Conservation (phyloP, 1,140 invertebrate species). For the Drosophila tropicalis region DNA sequence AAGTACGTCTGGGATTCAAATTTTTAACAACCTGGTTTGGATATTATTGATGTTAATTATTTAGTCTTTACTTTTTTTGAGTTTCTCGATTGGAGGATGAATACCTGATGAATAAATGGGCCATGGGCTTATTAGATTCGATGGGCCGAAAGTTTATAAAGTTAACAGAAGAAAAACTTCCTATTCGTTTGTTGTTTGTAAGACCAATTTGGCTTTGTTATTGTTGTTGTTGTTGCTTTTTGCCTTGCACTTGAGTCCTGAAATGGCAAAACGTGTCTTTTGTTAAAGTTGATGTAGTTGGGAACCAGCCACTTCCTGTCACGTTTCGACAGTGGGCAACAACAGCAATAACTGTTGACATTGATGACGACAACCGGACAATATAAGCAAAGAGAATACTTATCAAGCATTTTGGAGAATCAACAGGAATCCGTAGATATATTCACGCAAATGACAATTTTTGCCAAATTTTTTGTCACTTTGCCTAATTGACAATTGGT, state of each 20-base stretch:
- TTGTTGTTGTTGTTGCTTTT: neutral
- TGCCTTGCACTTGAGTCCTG: slow-evolving; percentile 27
- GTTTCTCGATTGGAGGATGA: neutral
- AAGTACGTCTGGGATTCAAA: too few relatives aligned
- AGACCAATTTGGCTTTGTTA: slow-evolving; percentile 4
- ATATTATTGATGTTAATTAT: too few relatives aligned
- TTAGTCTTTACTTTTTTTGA: too few relatives aligned
- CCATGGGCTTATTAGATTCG: neutral
- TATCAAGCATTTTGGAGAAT: neutral
- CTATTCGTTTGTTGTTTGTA: slow-evolving; percentile 21
- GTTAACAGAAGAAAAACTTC: neutral
- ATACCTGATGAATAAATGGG: neutral
- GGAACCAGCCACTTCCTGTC: slow-evolving; percentile 43
- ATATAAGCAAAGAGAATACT: slow-evolving; percentile 26
- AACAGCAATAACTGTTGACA: slow-evolving; percentile 13
- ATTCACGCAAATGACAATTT: neutral
- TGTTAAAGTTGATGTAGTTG: neutral
- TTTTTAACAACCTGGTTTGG: too few relatives aligned
- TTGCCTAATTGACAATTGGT: slow-evolving; percentile 7
- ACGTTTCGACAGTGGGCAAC: slow-evolving; percentile 25
- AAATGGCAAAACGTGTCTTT: neutral
- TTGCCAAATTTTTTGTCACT: slow-evolving; percentile 1
- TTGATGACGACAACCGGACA: neutral
- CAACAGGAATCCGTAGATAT: neutral
- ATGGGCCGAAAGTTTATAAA: neutral